These are phyloP conservation scores for Metacarcinus magister DNA, from an alignment of 2,888 invertebrate genomes.

Conservation along the genomic window DNA sequence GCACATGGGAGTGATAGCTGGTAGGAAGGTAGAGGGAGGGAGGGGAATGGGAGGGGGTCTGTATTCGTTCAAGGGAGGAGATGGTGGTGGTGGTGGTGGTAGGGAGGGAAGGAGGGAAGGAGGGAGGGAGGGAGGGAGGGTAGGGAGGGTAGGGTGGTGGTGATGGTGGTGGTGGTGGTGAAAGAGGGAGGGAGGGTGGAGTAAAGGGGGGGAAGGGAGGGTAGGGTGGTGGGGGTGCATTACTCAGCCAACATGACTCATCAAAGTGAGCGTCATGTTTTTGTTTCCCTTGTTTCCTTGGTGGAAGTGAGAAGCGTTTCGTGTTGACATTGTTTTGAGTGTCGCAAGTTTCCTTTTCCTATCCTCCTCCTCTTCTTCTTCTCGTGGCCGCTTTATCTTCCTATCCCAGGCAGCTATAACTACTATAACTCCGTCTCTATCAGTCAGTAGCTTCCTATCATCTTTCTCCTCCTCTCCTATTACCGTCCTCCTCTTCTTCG, in stretches of 20 bases:
- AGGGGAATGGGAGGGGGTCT: background rate
- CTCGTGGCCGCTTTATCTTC: too few species aligned
- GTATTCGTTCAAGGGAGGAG: too few species aligned
- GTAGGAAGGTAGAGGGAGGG: background rate
- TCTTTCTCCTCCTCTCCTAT: too few species aligned
- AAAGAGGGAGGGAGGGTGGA: too few species aligned
- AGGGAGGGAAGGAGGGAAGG: background rate
- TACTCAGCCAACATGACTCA: slow-evolving; percentile 7
- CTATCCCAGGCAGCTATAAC: too few species aligned
- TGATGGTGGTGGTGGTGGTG: background rate
- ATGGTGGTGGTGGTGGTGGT: background rate
- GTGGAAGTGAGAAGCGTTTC: background rate
- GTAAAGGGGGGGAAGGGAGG: background rate
- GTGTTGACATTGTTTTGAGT: background rate
- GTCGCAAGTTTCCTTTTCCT: background rate
- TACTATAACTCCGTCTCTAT: too few species aligned
- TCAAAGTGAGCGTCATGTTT: background rate
- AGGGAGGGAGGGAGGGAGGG: background rate
- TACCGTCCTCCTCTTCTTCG: too few species aligned
- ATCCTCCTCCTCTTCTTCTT: background rate
- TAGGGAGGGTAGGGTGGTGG: background rate
- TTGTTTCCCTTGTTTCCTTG: background rate
- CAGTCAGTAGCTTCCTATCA: too few species aligned
- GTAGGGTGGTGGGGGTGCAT: background rate
- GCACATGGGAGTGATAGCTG: background rate